Base-by-base conservation (phyloP, 2,113 vertebrate genomes). In the Puffinus mauretanicus region DNA sequence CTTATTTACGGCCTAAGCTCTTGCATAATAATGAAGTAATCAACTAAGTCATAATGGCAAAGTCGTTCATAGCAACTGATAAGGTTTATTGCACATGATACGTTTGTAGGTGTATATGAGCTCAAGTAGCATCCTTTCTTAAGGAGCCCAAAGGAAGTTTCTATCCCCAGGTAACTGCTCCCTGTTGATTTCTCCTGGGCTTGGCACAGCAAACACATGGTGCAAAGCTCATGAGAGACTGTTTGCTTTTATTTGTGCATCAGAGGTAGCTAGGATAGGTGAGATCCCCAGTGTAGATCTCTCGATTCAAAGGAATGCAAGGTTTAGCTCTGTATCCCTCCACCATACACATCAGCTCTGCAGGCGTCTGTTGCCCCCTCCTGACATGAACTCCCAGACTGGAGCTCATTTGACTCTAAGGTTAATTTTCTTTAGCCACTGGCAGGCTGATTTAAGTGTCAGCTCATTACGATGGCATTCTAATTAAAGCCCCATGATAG, bases 361-460 rank as follows among this genome's bases (percentile, higher is more conserved):
- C 47, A 76, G 77, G 64, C 10, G 4, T 76, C 66, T 93, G 49
- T 96, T 96, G 89, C 66, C 82, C 92, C 70, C 62, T 93, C 6
- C 1, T 97, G 96, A 93, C 93, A 95, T 40, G 29, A 91, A 81
- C 71, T 94, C 82, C 75, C 85, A 83, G 58, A 44, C 40, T 88
- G 75, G 58, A 96, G 85, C 89, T 93, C 89, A 78, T 96, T 90
- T 96, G 95, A 96, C 95, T 90, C 82, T 34, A 34, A 95, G 96
- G 97, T 97, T 97, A 97, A 97, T 97, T 96, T 94, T 95, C 93
- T 95, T 94, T 52, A 96, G 95, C 97, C 91, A 91, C 82, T 94
- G 91, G 87, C 95, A 90, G 82, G 67, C 87, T 96, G 95, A 97
- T 96, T 95, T 91, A 96, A 94, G 94, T 91, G 79, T 91, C 97